Evolutionary conservation across 1,140 invertebrate species (phyloP).

Genomic region (Heliconius himera): DNA sequence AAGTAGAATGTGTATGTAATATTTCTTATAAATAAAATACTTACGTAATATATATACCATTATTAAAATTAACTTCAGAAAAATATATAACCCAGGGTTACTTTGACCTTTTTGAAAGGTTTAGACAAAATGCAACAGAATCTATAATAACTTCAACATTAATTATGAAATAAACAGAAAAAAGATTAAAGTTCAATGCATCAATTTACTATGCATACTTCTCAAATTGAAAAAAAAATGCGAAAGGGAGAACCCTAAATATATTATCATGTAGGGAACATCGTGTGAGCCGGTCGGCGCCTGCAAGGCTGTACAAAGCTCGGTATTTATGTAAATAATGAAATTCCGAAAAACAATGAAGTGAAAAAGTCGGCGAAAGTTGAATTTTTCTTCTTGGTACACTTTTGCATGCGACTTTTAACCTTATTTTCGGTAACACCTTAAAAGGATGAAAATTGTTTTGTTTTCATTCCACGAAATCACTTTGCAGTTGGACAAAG

Average conservation of each 20-base stretch:
- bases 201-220: no score
- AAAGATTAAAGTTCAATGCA: no score
- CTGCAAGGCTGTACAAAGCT: constrained; percentile 66
- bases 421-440: constrained; percentile 45
- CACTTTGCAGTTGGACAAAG: constrained; percentile 5
- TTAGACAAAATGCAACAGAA: no score
- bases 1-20: no score
- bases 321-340: constrained; percentile 77
- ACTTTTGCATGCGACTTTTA: constrained; percentile 52
- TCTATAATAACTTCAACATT: no score
- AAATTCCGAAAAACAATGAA: constrained; percentile 74
- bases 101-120: no score
- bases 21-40: no score
- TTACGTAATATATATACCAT: no score
- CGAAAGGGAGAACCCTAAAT: background rate
- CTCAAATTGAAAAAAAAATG: no score
- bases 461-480: constrained; percentile 19
- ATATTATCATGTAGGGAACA: constrained; percentile 18
- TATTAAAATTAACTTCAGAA: no score
- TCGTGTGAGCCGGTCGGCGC: constrained; percentile 54
- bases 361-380: constrained; percentile 66
- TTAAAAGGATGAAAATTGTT: constrained; percentile 35
- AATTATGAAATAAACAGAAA: no score
- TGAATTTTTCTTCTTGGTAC: constrained; percentile 63
- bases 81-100: no score